Conservation (phyloP, 2,113 vertebrate genomes). For the Embiotoca jacksoni region DNA sequence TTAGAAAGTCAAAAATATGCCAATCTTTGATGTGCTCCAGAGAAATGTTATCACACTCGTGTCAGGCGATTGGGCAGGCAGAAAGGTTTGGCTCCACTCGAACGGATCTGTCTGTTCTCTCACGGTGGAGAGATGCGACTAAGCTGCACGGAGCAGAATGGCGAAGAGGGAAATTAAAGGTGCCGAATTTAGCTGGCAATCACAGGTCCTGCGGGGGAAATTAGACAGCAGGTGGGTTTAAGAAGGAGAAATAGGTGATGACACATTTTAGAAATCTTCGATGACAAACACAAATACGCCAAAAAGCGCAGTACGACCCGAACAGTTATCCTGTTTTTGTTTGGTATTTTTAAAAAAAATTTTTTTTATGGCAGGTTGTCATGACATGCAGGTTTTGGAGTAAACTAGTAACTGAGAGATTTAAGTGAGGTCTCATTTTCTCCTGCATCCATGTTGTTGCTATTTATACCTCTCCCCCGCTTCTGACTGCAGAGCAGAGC, state of each 20-base stretch:
- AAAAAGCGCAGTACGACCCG: neutral
- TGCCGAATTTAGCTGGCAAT: constrained; percentile 37
- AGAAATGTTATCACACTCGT: constrained; percentile 73
- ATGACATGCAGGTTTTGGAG: constrained; percentile 11
- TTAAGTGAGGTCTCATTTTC: constrained; percentile 48
- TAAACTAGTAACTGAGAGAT: constrained; percentile 34
- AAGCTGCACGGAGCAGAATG: constrained; percentile 44
- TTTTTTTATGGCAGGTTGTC: constrained; percentile 9
- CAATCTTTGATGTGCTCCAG: constrained; percentile 65
- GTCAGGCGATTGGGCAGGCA: constrained; percentile 66
- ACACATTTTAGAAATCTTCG: constrained; percentile 40
- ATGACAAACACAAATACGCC: constrained; percentile 34
- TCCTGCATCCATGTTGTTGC: constrained; percentile 61
- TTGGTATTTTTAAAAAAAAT: too few species aligned
- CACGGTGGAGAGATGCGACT: constrained; percentile 22
- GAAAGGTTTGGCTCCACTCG: constrained; percentile 69
- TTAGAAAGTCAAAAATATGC: constrained; percentile 58
- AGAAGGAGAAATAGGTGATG: constrained; percentile 40
- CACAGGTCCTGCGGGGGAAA: constrained; percentile 36
- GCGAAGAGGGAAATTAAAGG: constrained; percentile 43
- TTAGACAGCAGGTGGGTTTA: constrained; percentile 33
- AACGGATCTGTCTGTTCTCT: constrained; percentile 53
- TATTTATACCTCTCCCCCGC: constrained; percentile 69
- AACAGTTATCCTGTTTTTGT: neutral
- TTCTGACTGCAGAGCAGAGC: constrained; percentile 60